Base-by-base conservation (phyloP, 2,888 invertebrate species). In the Microctonus brassicae region DNA sequence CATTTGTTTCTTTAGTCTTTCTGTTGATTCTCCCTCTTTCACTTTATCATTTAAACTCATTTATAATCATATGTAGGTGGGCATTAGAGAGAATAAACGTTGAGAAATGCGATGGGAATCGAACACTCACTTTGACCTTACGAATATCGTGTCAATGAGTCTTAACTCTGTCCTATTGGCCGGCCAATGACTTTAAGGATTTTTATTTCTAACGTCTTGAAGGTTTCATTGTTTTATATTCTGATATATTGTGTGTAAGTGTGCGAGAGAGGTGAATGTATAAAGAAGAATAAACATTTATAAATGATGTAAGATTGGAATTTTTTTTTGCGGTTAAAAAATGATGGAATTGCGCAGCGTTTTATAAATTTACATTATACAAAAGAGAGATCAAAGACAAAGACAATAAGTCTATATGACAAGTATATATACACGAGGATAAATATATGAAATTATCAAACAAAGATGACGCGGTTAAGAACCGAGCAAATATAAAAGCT, bases 101-200 rank as follows among this genome's bases (percentile, higher is more conserved):
- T 60, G 53, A 58, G 65, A 62, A 34, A 42, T 62, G 47, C 76
- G 76, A 78, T 82, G 82, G 81, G 84, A 86, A 85, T 86, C 83
- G 83, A 86, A 83, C 74, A 79, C 78, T 80, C 79, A 81, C 80
- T 79, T 81, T 86, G 84, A 85, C 85, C 85, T 84, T 82, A 80
- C 83, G 77, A 82, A 78, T 79, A 69, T 79, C 77, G 80, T 85
- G 86, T 86, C 86, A 86, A 86, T 83, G 81, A 86, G 86, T 82
- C 74, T 83, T 82, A 84, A 86, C 81, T 82, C 75, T 76, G 68
- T 47, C 70, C 77, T 76, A 79, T 77, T 77, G 76, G 74, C 71
- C 75, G 72, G 62, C 36, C 39, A 53, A 33, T 39, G 33, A 22
- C 61, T 39, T 13, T 53, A n/a, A 11, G 22, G 4, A 1, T 42